Evolutionary conservation across 1,140 invertebrate species (phyloP), one percentile per base, ranked within the genome.

Genomic region (Rhyacophila brunnea): DNA sequence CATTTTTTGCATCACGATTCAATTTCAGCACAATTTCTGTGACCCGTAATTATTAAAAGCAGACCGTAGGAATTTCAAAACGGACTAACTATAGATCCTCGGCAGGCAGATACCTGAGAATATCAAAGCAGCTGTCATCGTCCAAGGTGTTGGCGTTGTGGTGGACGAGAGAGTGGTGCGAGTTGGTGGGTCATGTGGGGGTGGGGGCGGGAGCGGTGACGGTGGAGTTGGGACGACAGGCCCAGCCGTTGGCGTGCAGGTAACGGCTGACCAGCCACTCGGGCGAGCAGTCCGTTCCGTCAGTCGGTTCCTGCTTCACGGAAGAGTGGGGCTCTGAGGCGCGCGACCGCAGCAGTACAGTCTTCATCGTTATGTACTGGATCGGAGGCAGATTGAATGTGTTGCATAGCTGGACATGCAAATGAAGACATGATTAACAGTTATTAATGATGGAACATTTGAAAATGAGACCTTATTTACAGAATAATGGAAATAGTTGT

Each of bases 301-400:
- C 65, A 11, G 68, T 58, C n/a, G 6, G 14, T 2, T 6, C 17
- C 9, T 13, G 35, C 13, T 14, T 49, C 4, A 18, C 6, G 9
- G 32, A 23, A 14, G 19, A 32, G 14, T 32, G 18, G 0, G 23
- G 32, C n/a, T 15, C 13, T 13, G 40, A 14, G 20, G 47, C 20
- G 9, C 17, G 55, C 5, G 60, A 58, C 0, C 74, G 68, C 23
- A 79, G 64, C 47, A 79, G 65, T 59, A 79, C 73, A 13, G 75
- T 75, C 60, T 79, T 79, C 68, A 79, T 68, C 1, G 75, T 77
- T 48, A 79, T 72, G 65, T 77, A 79, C 66, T 77, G 77, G 18
- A 75, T 71, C n/a, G 77, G 70, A 11, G 71, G 65, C 45, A 79
- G 53, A 52, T 71, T 76, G 35, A 79, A 62, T 32, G 74, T 61